These are phyloP conservation scores for Dastarcus helophoroides DNA, from an alignment of 2,888 invertebrate genomes.

Conservation along the genomic window DNA sequence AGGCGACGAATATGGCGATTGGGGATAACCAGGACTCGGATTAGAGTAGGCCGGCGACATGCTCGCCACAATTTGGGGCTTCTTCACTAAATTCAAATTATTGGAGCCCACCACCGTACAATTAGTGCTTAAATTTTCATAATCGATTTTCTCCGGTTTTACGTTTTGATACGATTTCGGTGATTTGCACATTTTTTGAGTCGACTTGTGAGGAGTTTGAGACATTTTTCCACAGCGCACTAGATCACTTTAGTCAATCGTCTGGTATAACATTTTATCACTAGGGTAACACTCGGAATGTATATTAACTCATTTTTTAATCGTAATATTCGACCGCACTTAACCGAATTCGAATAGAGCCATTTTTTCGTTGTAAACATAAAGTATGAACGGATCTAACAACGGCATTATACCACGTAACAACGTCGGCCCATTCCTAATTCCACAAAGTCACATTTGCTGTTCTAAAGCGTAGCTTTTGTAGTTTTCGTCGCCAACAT, in stretches of 20 bases:
- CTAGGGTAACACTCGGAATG: conserved; percentile 5
- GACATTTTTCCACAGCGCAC: conserved; percentile 32
- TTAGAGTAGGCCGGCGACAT: conserved; percentile 34
- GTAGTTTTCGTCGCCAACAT: conserved; percentile 4
- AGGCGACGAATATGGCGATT: conserved; percentile 34
- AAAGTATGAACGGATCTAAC: conserved; percentile 19
- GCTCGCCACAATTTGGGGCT: conserved; percentile 31
- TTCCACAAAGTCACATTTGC: conserved; percentile 6
- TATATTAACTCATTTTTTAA: conserved; percentile 1
- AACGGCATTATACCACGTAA: conserved; percentile 28
- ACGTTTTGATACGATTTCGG: conserved; percentile 30
- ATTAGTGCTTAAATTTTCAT: conserved; percentile 36
- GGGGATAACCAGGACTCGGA: conserved; percentile 30
- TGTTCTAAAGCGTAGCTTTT: conserved; percentile 5
- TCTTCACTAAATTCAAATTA: conserved; percentile 36
- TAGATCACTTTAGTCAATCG: conserved; percentile 8
- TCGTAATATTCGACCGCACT: conserved; percentile 9
- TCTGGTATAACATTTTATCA: conserved; percentile 5
- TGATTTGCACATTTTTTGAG: conserved; percentile 38
- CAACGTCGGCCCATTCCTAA: conserved; percentile 16
- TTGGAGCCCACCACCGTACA: conserved; percentile 38
- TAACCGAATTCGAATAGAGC: conserved; percentile 39
- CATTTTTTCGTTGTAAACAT: conserved; percentile 34
- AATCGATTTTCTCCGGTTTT: conserved; percentile 31
- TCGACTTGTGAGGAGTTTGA: conserved; percentile 31